Conservation (phyloP, 2,888 invertebrate genomes). For the Brenthis daphne region DNA sequence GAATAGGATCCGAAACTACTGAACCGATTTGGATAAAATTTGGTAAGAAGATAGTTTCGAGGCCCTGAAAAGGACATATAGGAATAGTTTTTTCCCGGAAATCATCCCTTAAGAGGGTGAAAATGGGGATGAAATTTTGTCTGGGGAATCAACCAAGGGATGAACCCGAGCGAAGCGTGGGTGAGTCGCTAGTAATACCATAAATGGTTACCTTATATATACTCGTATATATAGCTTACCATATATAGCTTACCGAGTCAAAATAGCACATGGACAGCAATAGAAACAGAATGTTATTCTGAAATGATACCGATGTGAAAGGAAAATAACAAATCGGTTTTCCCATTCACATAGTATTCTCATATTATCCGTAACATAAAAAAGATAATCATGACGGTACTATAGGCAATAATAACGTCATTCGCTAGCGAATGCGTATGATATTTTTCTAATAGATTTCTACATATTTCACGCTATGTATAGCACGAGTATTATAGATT, state of each 20-base stretch:
- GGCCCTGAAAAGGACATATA: no score
- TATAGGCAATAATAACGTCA: not conserved
- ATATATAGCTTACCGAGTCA: not conserved
- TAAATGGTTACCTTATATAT: no score
- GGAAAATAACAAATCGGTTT: conserved; percentile 55
- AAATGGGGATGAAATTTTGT: no score
- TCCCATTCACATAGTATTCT: conserved; percentile 52
- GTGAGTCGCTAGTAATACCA: no score
- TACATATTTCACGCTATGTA: not conserved
- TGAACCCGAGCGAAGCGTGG: no score
- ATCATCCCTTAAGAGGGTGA: no score
- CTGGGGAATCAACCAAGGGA: no score
- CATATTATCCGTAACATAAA: conserved; percentile 55
- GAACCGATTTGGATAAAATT: no score
- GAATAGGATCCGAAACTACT: no score
- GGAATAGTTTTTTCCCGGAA: no score
- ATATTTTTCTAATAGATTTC: not conserved
- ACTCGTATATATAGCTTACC: no score
- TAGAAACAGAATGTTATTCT: conserved; percentile 39
- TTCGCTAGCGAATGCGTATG: not conserved
- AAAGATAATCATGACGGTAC: conserved; percentile 36
- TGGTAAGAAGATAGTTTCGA: no score
- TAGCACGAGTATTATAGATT: not conserved
- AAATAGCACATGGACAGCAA: conserved; percentile 16
- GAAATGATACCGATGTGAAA: conserved; percentile 43